Conservation (phyloP, 2,888 invertebrate species). For the Melinaea marsaeus region DNA sequence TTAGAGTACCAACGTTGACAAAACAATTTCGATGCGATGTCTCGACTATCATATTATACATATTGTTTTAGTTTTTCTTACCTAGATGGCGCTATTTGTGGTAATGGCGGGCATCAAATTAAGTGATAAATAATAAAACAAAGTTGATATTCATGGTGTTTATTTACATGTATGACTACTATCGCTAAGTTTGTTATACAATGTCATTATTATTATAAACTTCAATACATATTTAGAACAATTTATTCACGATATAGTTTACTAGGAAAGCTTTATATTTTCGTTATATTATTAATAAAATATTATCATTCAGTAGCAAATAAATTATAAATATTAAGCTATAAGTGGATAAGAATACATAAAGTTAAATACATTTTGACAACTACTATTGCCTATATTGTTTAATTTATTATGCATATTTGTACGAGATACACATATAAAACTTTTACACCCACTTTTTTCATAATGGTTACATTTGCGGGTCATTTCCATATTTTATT, state of each 20-base stretch:
- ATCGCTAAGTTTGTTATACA: slow-evolving; percentile 18
- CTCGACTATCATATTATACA: not conserved
- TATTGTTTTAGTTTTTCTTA: not conserved
- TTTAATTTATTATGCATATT: not conserved
- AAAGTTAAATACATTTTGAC: too few species aligned
- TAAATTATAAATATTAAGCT: too few species aligned
- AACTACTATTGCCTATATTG: too few species aligned
- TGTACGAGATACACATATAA: not conserved
- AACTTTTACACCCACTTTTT: not conserved
- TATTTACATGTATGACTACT: slow-evolving; percentile 26
- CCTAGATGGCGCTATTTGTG: slow-evolving; percentile 13
- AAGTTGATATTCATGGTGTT: slow-evolving; percentile 20
- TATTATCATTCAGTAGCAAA: not conserved
- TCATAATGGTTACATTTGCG: not conserved
- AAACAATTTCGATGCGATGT: too few species aligned
- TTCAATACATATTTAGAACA: slow-evolving; percentile 11
- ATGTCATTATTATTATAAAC: slow-evolving; percentile 15
- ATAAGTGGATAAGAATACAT: too few species aligned
- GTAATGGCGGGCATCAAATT: not conserved
- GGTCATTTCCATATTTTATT: not conserved
- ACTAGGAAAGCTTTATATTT: slow-evolving; percentile 9
- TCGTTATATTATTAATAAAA: slow-evolving; percentile 7
- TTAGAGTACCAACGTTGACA: too few species aligned
- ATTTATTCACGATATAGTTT: not conserved
- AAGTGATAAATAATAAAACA: not conserved